These are phyloP conservation scores for Spilogale gracilis DNA, from an alignment of 2,113 vertebrate genomes.

Conservation along the genomic window DNA sequence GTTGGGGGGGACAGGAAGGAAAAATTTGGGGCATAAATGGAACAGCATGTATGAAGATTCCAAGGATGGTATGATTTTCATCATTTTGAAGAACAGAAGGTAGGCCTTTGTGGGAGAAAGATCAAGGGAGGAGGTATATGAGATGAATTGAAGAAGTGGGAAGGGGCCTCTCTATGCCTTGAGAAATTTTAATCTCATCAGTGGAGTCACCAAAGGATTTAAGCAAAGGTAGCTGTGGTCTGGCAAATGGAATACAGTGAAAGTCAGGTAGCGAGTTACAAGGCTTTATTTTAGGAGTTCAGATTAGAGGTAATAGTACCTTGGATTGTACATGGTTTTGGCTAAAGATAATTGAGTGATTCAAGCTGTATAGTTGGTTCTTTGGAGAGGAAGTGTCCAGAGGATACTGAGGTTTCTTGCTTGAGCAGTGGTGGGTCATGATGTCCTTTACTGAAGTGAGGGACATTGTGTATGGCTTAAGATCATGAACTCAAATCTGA, in stretches of 20 bases:
- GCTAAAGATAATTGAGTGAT: slow-evolving; percentile 28
- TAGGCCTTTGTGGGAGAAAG: slow-evolving; percentile 15
- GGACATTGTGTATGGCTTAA: background rate
- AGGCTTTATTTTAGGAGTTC: background rate
- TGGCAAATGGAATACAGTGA: background rate
- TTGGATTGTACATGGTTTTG: background rate
- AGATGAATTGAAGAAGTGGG: background rate
- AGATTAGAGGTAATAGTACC: background rate
- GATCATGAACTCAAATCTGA: slow-evolving; percentile 8
- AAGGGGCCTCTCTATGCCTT: background rate
- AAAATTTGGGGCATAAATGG: background rate
- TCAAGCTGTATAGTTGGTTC: background rate
- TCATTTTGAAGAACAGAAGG: background rate
- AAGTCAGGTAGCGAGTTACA: background rate
- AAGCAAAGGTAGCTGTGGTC: background rate
- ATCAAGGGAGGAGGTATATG: background rate
- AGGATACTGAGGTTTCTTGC: background rate
- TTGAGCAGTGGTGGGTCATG: background rate
- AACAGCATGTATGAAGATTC: background rate
- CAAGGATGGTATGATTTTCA: background rate
- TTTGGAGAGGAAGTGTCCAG: background rate
- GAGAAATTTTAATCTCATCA: background rate
- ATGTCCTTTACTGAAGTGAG: background rate
- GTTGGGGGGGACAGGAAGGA: background rate
- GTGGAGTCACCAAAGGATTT: background rate